phyloP scores from a whole-genome alignment of 92 coral and sea anemone species.

The Heliopora coerulea region DNA sequence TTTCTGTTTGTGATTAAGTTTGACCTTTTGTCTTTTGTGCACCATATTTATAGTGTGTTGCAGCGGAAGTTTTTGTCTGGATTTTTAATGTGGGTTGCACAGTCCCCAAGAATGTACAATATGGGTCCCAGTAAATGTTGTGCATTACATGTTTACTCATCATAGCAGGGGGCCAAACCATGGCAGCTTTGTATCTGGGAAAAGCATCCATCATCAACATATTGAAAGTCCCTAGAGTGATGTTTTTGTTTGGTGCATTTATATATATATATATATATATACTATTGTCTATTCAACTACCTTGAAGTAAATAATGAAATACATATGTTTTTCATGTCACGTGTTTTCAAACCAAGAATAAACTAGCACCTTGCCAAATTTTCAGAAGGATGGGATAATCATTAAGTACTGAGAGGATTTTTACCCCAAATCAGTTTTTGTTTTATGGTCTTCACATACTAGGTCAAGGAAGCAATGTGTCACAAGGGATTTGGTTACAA shows the following conservation, averaged over 20 bases:
- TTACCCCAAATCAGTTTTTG: slow-evolving; percentile 53
- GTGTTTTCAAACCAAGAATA: slow-evolving; percentile 46
- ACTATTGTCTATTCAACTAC: slow-evolving; percentile 18
- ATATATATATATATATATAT: slow-evolving; percentile 19
- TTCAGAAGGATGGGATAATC: slow-evolving; percentile 52
- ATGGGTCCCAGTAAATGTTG: slow-evolving; percentile 24
- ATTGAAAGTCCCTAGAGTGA: slow-evolving; percentile 2
- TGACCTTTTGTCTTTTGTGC: too few species aligned
- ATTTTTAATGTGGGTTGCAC: too few species aligned
- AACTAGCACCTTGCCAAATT: slow-evolving; percentile 46
- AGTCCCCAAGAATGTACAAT: too few species aligned
- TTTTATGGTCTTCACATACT: slow-evolving; percentile 28
- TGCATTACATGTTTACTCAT: slow-evolving; percentile 48
- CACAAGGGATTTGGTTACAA: slow-evolving; percentile 9
- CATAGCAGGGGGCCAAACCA: slow-evolving; percentile 28
- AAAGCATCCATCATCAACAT: neutral
- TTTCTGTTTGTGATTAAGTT: too few species aligned
- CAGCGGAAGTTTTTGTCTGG: too few species aligned
- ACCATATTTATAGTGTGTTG: too few species aligned
- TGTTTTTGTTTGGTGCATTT: slow-evolving; percentile 26
- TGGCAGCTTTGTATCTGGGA: slow-evolving; percentile 16
- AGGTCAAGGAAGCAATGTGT: neutral
- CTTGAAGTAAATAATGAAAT: slow-evolving; percentile 53
- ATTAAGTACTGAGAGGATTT: slow-evolving; percentile 52
- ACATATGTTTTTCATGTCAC: slow-evolving; percentile 4